These are phyloP conservation scores for Pelobates fuscus DNA, from an alignment of 2,113 vertebrate genomes.

Conservation along the genomic window DNA sequence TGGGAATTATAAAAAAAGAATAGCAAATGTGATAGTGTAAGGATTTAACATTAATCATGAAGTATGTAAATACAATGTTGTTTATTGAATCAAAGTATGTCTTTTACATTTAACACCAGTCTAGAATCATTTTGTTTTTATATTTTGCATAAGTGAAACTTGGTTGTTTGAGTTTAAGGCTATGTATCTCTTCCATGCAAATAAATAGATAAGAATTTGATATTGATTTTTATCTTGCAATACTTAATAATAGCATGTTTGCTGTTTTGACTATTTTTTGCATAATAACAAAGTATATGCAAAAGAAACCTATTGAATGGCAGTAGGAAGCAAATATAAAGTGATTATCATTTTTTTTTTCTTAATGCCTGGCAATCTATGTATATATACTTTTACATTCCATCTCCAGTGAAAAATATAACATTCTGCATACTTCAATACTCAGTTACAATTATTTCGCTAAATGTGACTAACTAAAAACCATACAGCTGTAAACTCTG, in stretches of 20 bases:
- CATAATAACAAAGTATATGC: slow-evolving; percentile 39
- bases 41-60: neutral
- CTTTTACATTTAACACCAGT: slow-evolving; percentile 1
- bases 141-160: slow-evolving; percentile 37
- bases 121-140: slow-evolving; percentile 8
- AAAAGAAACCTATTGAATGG: neutral
- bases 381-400: too few relatives aligned
- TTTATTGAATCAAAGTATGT: slow-evolving; percentile 21
- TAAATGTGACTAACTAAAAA: too few relatives aligned
- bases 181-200: slow-evolving; percentile 53
- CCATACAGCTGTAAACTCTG: too few relatives aligned
- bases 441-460: too few relatives aligned
- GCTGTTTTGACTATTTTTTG: slow-evolving; percentile 50
- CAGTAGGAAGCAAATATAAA: too few relatives aligned
- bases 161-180: slow-evolving; percentile 42
- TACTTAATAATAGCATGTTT: slow-evolving; percentile 36
- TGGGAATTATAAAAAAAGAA: too few relatives aligned
- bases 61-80: slow-evolving; percentile 10
- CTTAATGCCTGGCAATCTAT: too few relatives aligned
- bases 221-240: slow-evolving; percentile 42
- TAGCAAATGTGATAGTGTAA: neutral
- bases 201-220: slow-evolving; percentile 29
- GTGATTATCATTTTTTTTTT: too few relatives aligned
- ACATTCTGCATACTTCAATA: too few relatives aligned
- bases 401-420: too few relatives aligned